These are phyloP conservation scores for Hyposmocoma kahamanoa DNA, from an alignment of 1,140 invertebrate genomes.

Conservation along the genomic window DNA sequence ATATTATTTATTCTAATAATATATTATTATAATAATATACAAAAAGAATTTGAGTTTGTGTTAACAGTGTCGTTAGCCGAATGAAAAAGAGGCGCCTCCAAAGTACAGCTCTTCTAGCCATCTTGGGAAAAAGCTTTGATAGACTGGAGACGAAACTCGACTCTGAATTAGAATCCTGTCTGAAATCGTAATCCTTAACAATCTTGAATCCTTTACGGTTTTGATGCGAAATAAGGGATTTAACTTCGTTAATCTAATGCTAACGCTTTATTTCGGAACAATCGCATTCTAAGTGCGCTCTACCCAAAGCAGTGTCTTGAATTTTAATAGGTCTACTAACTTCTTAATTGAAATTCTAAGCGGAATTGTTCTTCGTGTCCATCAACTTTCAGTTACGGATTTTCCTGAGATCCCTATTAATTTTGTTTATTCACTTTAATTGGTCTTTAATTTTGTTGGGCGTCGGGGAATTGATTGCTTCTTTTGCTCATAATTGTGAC, in stretches of 20 bases:
- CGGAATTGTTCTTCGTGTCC: conserved; percentile 30
- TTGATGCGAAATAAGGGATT: conserved; percentile 9
- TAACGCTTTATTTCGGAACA: conserved; percentile 21
- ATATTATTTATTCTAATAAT: no score
- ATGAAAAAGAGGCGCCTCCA: no score
- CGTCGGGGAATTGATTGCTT: background rate
- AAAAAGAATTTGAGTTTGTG: no score
- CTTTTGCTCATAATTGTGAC: no score
- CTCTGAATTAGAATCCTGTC: conserved; percentile 10
- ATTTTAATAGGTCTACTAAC: conserved; percentile 36
- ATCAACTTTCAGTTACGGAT: conserved; percentile 30
- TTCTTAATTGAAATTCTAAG: conserved; percentile 42
- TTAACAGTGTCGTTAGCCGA: no score
- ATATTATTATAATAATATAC: no score
- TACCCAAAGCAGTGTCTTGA: conserved; percentile 23
- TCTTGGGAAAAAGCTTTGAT: no score
- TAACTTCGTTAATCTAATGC: conserved; percentile 18
- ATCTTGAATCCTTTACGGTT: conserved; percentile 4
- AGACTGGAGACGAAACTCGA: conserved; percentile 16
- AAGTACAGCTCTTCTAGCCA: no score
- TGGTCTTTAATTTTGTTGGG: background rate
- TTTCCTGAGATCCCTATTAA: conserved; percentile 24
- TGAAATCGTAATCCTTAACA: conserved; percentile 19
- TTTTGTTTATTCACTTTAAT: conserved; percentile 20
- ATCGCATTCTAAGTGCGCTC: conserved; percentile 25